Evolutionary conservation across 2,797 vertebrate species (phyloP), one percentile per base, ranked within the genome.

Genomic region (Oreochromis mossambicus): DNA sequence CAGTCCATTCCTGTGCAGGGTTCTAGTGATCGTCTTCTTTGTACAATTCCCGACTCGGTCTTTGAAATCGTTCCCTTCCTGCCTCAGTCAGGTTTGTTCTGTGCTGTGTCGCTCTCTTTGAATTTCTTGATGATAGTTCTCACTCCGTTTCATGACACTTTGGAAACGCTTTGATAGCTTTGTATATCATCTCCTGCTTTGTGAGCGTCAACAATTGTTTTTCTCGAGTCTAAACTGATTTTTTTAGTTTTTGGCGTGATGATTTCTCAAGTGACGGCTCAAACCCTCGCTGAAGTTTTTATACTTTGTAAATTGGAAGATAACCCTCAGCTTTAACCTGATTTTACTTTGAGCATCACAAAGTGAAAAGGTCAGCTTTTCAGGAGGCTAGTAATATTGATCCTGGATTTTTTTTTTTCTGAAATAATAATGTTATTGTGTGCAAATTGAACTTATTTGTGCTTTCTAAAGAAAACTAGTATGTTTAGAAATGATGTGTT

Each of bases 11-110:
- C 12, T 66, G 61, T 0, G 61, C 2, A 66, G 0, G 34, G 19
- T 38, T 66, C 61, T 66, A 21, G 11, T 38, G 54, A 29, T 56
- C 4, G 2, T 29, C 13, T 29, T 41, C 34, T 66, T 21, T 66
- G 34, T 5, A 41, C 34, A 14, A 0, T 66, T 66, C 1, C 61
- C 0, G 3, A 21, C 34, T 66, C 2, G 0, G 6, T 66, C 34
- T 66, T 66, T 14, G n/a, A 14, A 66, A 66, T 41, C 21, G 4
- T 66, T 38, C n/a, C 11, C 1, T 66, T 66, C 19, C 58, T 63
- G 7, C 32, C 19, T 63, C 34, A 13, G 58, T 19, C 58, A 63
- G 19, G 58, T n/a, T 63, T 63, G 58, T n/a, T 63, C 58, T 38
- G 19, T 63, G 58, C 32, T 36, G 58, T 63, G 34, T 63, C 0